Evolutionary conservation across 2,888 invertebrate species (phyloP), one percentile per base, ranked within the genome.

Genomic region (Lithophane ornitopus): DNA sequence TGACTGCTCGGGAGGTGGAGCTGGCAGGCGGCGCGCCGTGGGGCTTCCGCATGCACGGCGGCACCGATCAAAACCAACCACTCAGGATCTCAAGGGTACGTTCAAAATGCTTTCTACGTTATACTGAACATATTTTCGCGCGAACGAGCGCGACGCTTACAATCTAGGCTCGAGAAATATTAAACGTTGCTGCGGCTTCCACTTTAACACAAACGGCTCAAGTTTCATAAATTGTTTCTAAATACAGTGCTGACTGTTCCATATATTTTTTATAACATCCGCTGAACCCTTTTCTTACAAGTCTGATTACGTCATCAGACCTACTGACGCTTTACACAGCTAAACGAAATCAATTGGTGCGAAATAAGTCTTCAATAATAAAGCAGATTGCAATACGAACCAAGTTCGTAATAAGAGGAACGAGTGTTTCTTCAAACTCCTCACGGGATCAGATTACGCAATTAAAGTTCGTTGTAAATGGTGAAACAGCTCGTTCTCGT

Each of bases 31-130:
- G 98, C 84, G 97, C 98, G 93, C 98, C 98, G 88, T 98, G 98
- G 98, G 98, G 98, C 91, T 98, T 98, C 96, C 98, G 98, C 86
- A 98, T 98, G 97, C 98, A 98, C 94, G 98, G 98, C 85, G 98
- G 98, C 84, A 97, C 97, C 90, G 98, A 98, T 95, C 97, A 97
- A 89, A 97, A 98, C 92, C 98, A 98, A 94, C 98, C 98, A 78
- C 97, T 98, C 80, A 97, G 97, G 93, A 98, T 98, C 94, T 98
- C 98, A 72, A 97, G 98, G 97, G 98, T 98, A 95, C 97, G 98
- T 97, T 82, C 77, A 72, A 67, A 85, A 88, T 88, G 76, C 82
- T 87, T 84, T 74, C 71, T 70, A 74, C 69, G 44, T 73, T 67
- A 56, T 58, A 62, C 61, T 52, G 67, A 76, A 66, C 56, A 78